Evolutionary conservation across 2,888 invertebrate species (phyloP).

Genomic region (Machimus atricapillus): DNA sequence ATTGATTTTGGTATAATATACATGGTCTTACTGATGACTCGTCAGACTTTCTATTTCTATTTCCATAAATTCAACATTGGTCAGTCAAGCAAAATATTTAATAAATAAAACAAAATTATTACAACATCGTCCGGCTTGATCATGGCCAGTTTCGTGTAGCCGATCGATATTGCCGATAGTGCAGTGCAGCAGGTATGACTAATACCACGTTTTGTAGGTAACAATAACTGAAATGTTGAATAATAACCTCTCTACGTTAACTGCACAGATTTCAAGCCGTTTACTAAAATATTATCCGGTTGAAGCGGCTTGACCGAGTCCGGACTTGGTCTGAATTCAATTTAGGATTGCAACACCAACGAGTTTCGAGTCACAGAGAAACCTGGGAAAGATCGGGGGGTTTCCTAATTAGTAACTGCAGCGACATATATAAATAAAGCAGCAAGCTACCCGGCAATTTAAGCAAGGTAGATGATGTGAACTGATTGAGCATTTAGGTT

Average conservation of each 20-base stretch:
- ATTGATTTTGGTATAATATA: background rate
- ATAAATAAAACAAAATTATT: background rate
- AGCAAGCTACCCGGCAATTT: background rate
- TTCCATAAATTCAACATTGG: background rate
- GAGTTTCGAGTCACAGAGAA: background rate
- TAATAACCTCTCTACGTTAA: background rate
- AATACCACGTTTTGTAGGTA: background rate
- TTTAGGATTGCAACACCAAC: background rate
- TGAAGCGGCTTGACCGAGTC: background rate
- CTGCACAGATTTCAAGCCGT: background rate
- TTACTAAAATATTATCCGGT: background rate
- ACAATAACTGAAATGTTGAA: background rate
- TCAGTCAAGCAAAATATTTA: background rate
- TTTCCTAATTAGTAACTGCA: background rate
- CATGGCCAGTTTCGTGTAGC: background rate
- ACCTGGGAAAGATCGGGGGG: background rate
- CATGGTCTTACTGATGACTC: background rate
- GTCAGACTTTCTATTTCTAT: background rate
- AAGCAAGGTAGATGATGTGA: background rate
- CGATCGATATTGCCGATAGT: background rate
- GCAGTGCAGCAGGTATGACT: background rate
- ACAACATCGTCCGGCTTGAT: background rate
- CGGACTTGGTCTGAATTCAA: background rate
- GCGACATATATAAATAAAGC: background rate
- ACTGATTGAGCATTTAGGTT: background rate